Conservation (phyloP, 2,113 vertebrate genomes). For the Anas platyrhynchos region DNA sequence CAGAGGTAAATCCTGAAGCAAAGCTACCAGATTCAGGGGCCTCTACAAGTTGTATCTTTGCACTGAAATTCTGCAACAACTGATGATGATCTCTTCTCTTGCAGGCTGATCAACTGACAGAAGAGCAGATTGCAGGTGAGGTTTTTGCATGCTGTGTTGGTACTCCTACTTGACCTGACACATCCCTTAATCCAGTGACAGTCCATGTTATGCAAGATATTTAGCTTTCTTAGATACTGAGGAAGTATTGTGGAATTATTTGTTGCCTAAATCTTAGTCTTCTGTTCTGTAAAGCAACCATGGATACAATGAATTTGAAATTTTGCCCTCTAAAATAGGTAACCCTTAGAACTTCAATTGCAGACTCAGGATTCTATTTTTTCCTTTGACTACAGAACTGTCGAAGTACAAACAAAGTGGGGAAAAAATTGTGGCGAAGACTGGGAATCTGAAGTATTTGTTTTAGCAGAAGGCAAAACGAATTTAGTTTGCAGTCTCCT, state of each 20-base stretch:
- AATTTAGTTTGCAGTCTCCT: background rate
- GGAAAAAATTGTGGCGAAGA: background rate
- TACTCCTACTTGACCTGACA: constrained; percentile 19
- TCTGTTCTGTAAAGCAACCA: background rate
- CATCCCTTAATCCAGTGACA: constrained; percentile 25
- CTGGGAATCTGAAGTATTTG: background rate
- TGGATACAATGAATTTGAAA: background rate
- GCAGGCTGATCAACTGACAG: constrained; percentile 99
- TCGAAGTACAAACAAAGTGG: background rate
- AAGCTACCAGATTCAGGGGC: background rate
- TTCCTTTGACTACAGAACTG: background rate
- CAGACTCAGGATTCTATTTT: background rate
- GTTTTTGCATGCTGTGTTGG: constrained; percentile 29
- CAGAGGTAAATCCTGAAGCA: background rate
- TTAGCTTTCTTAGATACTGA: background rate
- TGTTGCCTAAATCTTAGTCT: background rate
- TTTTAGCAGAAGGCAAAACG: background rate
- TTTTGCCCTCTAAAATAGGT: background rate
- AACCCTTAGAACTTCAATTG: background rate
- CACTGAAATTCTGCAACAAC: background rate
- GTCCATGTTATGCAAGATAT: constrained; percentile 41
- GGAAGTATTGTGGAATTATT: background rate
- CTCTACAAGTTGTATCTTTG: background rate
- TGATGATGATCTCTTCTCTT: constrained; percentile 43
- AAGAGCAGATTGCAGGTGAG: constrained; percentile 99